These are phyloP conservation scores for Nymphalis c-album DNA, from an alignment of 2,888 invertebrate species.

Conservation along the genomic window DNA sequence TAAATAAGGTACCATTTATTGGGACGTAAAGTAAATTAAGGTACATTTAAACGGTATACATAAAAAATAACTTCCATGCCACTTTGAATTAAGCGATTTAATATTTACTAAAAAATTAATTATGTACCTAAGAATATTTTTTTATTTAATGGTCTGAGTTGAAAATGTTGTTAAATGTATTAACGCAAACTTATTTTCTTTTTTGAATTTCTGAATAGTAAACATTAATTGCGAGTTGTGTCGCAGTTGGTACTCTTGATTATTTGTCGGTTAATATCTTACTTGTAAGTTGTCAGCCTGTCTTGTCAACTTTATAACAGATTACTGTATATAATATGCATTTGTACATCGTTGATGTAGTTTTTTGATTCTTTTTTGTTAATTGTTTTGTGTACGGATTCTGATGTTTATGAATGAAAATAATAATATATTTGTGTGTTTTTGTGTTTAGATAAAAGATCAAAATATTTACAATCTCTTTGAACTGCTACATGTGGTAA, in stretches of 20 bases:
- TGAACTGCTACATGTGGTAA: not conserved
- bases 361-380: conserved; percentile 3
- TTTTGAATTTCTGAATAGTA: too few species aligned
- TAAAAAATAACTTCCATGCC: too few species aligned
- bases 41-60: too few species aligned
- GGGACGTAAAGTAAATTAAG: too few species aligned
- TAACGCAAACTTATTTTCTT: too few species aligned
- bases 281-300: not conserved
- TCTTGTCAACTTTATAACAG: too few species aligned
- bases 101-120: too few species aligned
- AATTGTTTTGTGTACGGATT: conserved; percentile 8
- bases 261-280: not conserved
- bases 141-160: too few species aligned
- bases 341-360: not conserved
- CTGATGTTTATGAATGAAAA: conserved; percentile 20
- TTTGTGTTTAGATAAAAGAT: not conserved
- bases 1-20: too few species aligned
- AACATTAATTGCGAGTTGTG: not conserved
- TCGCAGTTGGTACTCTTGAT: not conserved
- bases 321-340: conserved; percentile 1
- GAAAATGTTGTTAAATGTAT: too few species aligned
- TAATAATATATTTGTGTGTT: conserved; percentile 6
- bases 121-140: too few species aligned
- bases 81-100: too few species aligned
- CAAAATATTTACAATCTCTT: conserved; percentile 1